phyloP scores from a whole-genome alignment of 2,113 vertebrate genomes.

The Gadus chalcogrammus region DNA sequence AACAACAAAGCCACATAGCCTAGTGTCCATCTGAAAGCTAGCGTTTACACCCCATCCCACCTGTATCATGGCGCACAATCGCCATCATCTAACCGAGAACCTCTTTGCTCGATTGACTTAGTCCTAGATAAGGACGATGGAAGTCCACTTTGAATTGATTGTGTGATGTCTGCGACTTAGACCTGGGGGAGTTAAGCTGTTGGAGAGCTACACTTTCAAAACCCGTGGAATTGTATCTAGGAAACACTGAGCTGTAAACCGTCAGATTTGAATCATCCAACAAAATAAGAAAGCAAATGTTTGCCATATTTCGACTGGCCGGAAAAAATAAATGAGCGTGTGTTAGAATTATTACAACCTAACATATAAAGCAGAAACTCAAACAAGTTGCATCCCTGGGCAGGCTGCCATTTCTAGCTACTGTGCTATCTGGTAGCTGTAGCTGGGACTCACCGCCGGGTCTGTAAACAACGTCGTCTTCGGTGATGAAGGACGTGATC shows the following conservation, averaged over 20 bases:
- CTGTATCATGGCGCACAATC: too few relatives aligned
- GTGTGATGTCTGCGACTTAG: constrained; percentile 46
- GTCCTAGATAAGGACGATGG: constrained; percentile 54
- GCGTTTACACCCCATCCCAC: constrained; percentile 51
- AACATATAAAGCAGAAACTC: background rate
- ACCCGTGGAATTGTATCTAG: background rate
- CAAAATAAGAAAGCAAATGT: background rate
- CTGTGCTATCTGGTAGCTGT: background rate
- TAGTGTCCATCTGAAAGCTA: constrained; percentile 29
- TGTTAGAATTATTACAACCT: background rate
- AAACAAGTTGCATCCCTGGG: background rate
- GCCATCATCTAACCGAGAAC: constrained; percentile 10
- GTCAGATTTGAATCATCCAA: background rate
- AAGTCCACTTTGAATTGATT: constrained; percentile 61
- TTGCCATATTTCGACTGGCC: background rate
- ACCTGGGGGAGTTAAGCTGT: constrained; percentile 35
- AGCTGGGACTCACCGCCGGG: constrained; percentile 83
- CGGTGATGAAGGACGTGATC: constrained; percentile 94
- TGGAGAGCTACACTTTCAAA: constrained; percentile 17
- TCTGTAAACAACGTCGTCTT: constrained; percentile 93
- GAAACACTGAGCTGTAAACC: constrained; percentile 12
- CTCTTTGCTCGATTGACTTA: constrained; percentile 63
- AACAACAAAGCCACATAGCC: constrained; percentile 8
- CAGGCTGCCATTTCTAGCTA: background rate
- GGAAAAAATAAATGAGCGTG: background rate